These are phyloP conservation scores for Pseudorectes ferrugineus DNA, from an alignment of 2,113 vertebrate species.

Conservation along the genomic window DNA sequence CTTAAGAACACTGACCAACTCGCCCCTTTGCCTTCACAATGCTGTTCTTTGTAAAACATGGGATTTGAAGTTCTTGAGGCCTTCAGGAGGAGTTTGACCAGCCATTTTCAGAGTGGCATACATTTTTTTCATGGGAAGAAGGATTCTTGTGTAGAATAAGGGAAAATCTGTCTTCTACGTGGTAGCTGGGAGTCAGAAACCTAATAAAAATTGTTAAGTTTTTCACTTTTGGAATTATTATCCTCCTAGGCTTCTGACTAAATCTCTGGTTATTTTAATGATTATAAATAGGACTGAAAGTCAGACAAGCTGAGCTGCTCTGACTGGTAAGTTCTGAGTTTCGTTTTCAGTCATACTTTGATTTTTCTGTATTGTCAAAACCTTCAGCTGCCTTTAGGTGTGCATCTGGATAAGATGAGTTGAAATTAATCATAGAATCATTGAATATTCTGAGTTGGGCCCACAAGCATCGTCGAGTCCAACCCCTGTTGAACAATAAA, in stretches of 20 bases:
- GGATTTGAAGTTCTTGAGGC: not conserved
- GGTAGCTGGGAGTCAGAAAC: not conserved
- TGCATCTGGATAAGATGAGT: not conserved
- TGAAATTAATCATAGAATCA: not conserved
- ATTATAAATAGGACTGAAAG: not conserved
- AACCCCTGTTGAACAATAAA: not conserved
- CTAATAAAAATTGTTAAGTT: not conserved
- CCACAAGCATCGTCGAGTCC: not conserved
- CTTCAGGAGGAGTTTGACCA: not conserved
- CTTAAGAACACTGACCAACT: not conserved
- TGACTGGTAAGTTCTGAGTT: not conserved
- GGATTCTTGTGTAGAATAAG: not conserved
- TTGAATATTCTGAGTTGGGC: not conserved
- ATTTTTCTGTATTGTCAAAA: not conserved
- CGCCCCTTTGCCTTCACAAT: not conserved
- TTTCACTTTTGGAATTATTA: not conserved
- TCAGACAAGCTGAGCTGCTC: not conserved
- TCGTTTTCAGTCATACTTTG: not conserved
- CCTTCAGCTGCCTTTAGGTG: not conserved
- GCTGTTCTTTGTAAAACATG: accelerated
- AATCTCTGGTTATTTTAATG: not conserved
- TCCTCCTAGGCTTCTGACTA: not conserved
- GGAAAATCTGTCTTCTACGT: not conserved
- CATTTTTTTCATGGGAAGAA: accelerated
- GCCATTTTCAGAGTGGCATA: accelerated